A percentile compares a stretch with the other conserved stretches of the same genome.
Conservation (phyloP, 2,797 vertebrate genomes). For the Meriones psammophilus region DNA sequence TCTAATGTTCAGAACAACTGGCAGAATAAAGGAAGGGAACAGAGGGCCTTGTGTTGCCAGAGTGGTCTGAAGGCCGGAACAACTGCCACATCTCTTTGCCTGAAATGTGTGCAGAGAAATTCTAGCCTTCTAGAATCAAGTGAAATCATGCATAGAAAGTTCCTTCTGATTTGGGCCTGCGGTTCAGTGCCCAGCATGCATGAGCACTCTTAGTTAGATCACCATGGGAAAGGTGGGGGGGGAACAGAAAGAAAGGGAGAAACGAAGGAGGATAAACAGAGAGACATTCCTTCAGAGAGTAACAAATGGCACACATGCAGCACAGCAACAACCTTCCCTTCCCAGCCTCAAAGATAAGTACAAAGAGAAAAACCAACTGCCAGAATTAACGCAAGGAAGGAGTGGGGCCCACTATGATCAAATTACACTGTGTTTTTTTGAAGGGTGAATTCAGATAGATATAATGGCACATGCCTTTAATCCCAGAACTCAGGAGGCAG, state of each 20-base stretch:
- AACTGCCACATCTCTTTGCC: neutral
- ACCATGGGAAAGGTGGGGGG: no score
- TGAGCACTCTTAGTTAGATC: neutral
- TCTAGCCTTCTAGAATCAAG: slow-evolving; percentile 19
- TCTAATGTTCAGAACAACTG: neutral
- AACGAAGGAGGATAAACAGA: neutral
- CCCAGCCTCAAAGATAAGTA: neutral
- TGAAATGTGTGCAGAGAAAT: neutral
- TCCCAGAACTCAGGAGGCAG: neutral
- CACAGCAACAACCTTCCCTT: neutral
- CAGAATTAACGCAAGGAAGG: neutral
- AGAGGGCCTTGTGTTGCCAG: neutral
- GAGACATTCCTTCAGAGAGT: neutral
- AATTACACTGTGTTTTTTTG: neutral
- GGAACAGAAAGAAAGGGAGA: neutral
- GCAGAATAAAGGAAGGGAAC: neutral
- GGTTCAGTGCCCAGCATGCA: neutral
- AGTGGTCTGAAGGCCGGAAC: neutral
- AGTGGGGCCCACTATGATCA: neutral
- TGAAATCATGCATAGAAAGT: neutral
- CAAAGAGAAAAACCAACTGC: neutral
- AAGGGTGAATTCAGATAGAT: neutral
- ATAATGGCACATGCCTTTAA: neutral
- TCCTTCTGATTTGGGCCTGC: neutral
- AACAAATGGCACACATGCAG: neutral